Conservation (phyloP, 2,888 invertebrate species). For the Phasia obesa region DNA sequence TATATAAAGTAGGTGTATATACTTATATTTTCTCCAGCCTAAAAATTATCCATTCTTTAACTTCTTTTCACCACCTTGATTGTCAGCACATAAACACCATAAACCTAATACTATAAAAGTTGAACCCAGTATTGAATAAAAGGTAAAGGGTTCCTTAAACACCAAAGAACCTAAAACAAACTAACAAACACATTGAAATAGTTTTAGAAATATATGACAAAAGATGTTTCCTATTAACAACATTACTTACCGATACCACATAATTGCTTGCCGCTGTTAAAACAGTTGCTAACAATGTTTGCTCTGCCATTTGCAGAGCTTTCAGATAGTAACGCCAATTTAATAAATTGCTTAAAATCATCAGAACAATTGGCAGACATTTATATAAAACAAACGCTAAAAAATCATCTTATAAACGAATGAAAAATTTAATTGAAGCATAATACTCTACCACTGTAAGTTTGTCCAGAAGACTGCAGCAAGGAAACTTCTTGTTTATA, state of each 20-base stretch:
- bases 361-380: constrained; percentile 82
- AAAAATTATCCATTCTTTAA: constrained; percentile 20
- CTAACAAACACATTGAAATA: constrained; percentile 83
- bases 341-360: constrained; percentile 84
- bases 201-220: background rate
- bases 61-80: constrained; percentile 33
- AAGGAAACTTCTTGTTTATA: background rate
- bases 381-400: constrained; percentile 77
- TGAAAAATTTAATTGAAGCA: background rate
- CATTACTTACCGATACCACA: constrained; percentile 83
- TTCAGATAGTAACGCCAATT: constrained; percentile 85
- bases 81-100: constrained; percentile 84
- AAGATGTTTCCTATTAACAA: background rate
- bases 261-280: constrained; percentile 85
- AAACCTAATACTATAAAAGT: constrained; percentile 88
- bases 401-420: constrained; percentile 33
- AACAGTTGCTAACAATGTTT: constrained; percentile 85
- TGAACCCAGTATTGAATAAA: constrained; percentile 89
- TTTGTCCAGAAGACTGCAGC: background rate
- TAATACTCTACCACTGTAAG: constrained; percentile 6
- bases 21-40: too few species aligned
- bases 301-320: constrained; percentile 84
- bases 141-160: constrained; percentile 87
- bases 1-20: too few species aligned
- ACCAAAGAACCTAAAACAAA: constrained; percentile 87